These are phyloP conservation scores for Cybosia mesomella DNA, from an alignment of 2,888 invertebrate genomes.

Conservation along the genomic window DNA sequence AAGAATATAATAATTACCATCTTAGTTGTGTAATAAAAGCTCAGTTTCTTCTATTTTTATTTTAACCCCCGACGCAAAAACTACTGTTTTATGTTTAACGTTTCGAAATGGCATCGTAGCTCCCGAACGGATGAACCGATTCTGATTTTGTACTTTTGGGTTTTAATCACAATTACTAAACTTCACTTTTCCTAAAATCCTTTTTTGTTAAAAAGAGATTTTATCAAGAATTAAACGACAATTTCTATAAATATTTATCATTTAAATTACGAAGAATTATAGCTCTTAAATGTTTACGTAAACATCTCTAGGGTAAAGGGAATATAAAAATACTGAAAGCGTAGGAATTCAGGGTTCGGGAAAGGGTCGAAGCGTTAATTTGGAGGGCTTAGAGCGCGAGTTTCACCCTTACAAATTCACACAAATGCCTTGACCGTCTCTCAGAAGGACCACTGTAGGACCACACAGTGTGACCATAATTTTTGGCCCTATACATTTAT, in stretches of 20 bases:
- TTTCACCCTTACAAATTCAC: slow-evolving; percentile 44
- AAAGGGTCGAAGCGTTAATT: slow-evolving; percentile 53
- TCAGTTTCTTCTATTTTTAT: too few relatives aligned
- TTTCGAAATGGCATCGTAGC: too few relatives aligned
- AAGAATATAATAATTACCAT: too few relatives aligned
- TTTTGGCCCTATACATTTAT: background rate
- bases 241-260: slow-evolving; percentile 12
- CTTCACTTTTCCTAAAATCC: background rate
- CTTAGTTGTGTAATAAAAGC: too few relatives aligned
- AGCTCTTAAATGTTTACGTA: slow-evolving; percentile 42
- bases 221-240: background rate
- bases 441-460: slow-evolving; percentile 17
- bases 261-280: slow-evolving; percentile 32
- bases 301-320: slow-evolving; percentile 38
- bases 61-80: too few relatives aligned
- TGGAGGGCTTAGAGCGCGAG: slow-evolving; percentile 38
- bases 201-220: background rate
- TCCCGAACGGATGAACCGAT: too few relatives aligned
- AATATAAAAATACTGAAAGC: slow-evolving; percentile 49
- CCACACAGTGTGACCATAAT: slow-evolving; percentile 22
- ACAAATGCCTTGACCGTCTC: slow-evolving; percentile 35
- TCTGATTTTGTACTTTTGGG: too few relatives aligned
- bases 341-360: slow-evolving; percentile 28
- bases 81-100: too few relatives aligned
- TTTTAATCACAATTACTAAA: background rate